phyloP scores from a whole-genome alignment of 1,140 invertebrate species.

The Drosophila asahinai region DNA sequence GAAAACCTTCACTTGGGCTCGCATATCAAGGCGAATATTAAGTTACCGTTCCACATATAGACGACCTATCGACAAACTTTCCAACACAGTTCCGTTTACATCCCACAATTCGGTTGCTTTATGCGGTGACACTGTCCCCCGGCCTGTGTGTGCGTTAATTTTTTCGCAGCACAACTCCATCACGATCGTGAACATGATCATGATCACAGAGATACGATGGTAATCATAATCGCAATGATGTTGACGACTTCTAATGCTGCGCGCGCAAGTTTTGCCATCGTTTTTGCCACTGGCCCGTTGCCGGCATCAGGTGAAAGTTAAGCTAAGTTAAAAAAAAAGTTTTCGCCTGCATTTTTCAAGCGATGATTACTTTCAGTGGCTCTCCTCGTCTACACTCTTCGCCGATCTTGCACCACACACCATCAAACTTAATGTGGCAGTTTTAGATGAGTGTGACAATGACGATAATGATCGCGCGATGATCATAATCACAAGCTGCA shows the following conservation, averaged over 20 bases:
- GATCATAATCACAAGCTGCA: constrained; percentile 23
- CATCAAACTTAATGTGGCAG: constrained; percentile 79
- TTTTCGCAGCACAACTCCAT: constrained; percentile 43
- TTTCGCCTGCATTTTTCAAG: constrained; percentile 74
- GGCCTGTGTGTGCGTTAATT: constrained; percentile 26
- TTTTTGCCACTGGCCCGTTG: constrained; percentile 53
- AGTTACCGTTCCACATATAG: constrained; percentile 32
- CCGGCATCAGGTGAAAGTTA: constrained; percentile 59
- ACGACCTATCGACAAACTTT: constrained; percentile 50
- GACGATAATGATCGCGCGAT: constrained; percentile 28
- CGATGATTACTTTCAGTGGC: constrained; percentile 70
- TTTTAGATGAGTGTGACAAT: constrained; percentile 56
- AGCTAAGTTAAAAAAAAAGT: constrained; percentile 13
- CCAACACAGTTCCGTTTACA: constrained; percentile 56
- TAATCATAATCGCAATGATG: constrained; percentile 42
- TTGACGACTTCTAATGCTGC: constrained; percentile 73
- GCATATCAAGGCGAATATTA: constrained; percentile 29
- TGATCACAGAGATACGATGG: constrained; percentile 30
- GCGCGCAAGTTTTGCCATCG: constrained; percentile 47
- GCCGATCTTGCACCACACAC: constrained; percentile 60
- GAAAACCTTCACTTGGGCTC: constrained; percentile 62
- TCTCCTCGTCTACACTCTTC: constrained; percentile 2
- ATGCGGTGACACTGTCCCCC: constrained; percentile 23
- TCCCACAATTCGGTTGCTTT: constrained; percentile 51
- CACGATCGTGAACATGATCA: constrained; percentile 28